Evolutionary conservation across 2,888 invertebrate species (phyloP).

Genomic region (Elysia crispata): DNA sequence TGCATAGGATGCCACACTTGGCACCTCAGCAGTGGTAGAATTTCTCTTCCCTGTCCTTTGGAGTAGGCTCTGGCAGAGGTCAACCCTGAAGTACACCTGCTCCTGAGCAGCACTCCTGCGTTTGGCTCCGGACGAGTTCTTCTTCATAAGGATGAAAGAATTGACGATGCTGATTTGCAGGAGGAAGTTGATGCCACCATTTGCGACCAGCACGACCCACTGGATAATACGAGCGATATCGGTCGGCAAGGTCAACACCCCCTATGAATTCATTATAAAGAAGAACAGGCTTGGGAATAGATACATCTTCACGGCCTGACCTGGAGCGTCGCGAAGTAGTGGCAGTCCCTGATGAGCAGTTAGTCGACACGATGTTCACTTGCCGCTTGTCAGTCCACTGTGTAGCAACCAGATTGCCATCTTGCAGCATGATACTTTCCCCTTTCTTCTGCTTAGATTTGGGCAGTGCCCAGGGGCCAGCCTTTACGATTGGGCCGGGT

Average conservation of each 20-base stretch:
- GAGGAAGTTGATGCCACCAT: constrained; percentile 3
- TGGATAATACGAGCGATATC: neutral
- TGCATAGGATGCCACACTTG: too few relatives aligned
- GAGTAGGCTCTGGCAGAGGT: neutral
- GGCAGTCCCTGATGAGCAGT: neutral
- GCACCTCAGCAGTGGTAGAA: neutral
- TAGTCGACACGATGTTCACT: constrained; percentile 12
- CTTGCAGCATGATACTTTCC: neutral
- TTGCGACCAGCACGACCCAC: neutral
- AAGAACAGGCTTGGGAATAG: neutral
- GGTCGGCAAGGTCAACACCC: constrained; percentile 11
- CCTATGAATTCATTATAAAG: neutral
- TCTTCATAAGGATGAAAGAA: constrained; percentile 12
- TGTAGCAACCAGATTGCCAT: constrained; percentile 7
- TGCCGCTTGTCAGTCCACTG: constrained; percentile 9
- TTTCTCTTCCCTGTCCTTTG: neutral
- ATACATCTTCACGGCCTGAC: neutral
- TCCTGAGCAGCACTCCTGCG: neutral
- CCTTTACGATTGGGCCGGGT: neutral
- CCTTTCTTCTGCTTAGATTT: constrained; percentile 7
- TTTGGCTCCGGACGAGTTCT: neutral
- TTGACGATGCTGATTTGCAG: constrained; percentile 5
- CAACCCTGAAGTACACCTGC: neutral
- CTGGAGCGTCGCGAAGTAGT: neutral
- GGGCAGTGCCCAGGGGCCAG: neutral